These are phyloP conservation scores for Shinisaurus crocodilurus DNA, from an alignment of 2,113 vertebrate genomes.

Conservation along the genomic window DNA sequence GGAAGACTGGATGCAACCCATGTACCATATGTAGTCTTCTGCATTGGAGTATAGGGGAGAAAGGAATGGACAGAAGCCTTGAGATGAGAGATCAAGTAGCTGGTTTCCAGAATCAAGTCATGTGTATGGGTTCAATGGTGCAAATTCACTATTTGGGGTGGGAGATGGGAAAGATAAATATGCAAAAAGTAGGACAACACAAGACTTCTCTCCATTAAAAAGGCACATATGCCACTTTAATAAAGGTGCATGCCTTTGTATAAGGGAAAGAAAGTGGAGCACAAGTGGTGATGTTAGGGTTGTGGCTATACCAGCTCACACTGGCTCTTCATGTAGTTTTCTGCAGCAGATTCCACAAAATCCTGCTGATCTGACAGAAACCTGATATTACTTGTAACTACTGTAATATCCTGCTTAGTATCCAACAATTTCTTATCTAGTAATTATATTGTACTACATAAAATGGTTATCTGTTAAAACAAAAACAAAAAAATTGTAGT, in stretches of 20 bases:
- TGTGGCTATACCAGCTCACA: neutral
- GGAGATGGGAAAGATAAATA: neutral
- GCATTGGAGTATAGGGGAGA: neutral
- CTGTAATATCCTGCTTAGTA: neutral
- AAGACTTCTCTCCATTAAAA: neutral
- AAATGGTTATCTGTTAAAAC: neutral
- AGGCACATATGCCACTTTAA: neutral
- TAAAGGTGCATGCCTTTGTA: too few relatives aligned
- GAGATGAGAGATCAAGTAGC: neutral
- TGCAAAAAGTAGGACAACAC: neutral
- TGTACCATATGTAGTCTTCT: neutral
- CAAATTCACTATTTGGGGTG: neutral
- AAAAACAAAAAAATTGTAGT: neutral
- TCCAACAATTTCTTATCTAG: neutral
- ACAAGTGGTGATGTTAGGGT: neutral
- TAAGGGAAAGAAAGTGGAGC: neutral
- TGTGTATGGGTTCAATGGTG: neutral
- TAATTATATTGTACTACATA: neutral
- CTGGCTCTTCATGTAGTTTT: neutral
- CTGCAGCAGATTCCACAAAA: neutral
- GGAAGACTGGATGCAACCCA: neutral
- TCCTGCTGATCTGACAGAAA: neutral
- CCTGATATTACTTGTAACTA: neutral
- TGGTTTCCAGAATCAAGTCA: neutral
- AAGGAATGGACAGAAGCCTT: neutral